These are phyloP conservation scores for Clupea harengus DNA, from an alignment of 2,113 vertebrate genomes.

Conservation along the genomic window DNA sequence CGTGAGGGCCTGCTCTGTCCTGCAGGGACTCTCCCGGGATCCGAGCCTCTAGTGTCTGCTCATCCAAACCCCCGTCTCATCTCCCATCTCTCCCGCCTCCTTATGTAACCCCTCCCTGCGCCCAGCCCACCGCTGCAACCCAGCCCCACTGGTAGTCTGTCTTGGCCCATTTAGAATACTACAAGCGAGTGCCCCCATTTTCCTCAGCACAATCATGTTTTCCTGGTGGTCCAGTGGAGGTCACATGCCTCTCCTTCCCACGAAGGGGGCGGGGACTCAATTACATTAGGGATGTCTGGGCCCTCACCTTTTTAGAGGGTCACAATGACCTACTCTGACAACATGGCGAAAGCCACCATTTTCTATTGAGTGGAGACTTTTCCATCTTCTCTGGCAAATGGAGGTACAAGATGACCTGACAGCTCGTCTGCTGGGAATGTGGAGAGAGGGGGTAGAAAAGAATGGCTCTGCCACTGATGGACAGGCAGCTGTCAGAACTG, in stretches of 20 bases:
- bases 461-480: not conserved
- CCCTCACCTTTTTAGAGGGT: not conserved
- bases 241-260: not conserved
- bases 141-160: not conserved
- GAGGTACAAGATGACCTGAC: conserved; percentile 5
- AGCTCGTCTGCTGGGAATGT: not conserved
- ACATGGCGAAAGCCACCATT: not conserved
- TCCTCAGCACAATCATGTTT: not conserved
- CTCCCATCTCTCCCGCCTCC: not conserved
- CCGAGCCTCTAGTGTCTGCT: not conserved
- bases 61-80: not conserved
- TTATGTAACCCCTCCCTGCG: conserved; percentile 52
- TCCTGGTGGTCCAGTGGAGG: not conserved
- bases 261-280: not conserved
- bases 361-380: conserved; percentile 13
- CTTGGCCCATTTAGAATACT: not conserved
- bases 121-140: not conserved
- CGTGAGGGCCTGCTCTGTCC: conserved; percentile 35
- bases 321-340: not conserved
- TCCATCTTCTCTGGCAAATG: not conserved
- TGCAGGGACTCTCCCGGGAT: conserved; percentile 21
- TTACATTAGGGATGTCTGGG: conserved; percentile 1
- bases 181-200: not conserved
- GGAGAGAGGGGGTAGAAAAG: not conserved
- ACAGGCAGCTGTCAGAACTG: conserved; percentile 12